Evolutionary conservation across 2,797 vertebrate species (phyloP), one percentile per base, ranked within the genome.

Genomic region (Rhinogobio ventralis): DNA sequence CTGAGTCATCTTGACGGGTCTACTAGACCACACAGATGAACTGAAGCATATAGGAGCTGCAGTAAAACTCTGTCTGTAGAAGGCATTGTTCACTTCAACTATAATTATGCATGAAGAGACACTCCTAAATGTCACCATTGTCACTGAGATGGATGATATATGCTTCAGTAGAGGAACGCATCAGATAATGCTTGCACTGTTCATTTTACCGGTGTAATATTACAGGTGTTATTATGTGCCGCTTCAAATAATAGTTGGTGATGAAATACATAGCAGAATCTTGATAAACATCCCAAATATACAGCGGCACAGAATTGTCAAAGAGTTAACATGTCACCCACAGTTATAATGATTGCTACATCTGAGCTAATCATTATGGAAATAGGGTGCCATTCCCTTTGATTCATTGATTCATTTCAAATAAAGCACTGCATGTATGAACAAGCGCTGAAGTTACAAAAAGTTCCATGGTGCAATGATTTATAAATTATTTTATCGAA

Each of bases 141-240:
- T 74, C 66, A 64, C 57, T 9, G 15, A 49, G 20, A 19, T 33
- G 42, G 28, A 25, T 17, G 42, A 64, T 17, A 62, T 71, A 9
- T 1, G 15, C 33, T 49, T 82, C 42, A 73, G 11, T 6, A 33
- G 53, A 46, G 53, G 10, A 78, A 42, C 7, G 17, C 25, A 7
- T 55, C 14, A 13, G 46, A 39, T 25, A 53, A 82, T 23, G 39
- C 80, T 28, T n/a, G 19, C 53, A 46, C 25, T 9, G 19, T 49
- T 82, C 25, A 73, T 69, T 68, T 68, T 17, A 69, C 14, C 23
- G 0, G 78, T 53, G 7, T 68, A 25, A 68, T 14, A 36, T 53
- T 53, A 80, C 78, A 69, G 55, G 39, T 64, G 10, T 78, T 60
- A 39, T 57, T 76, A 57, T 60, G 74, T 42, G 53, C 7, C 1